These are phyloP conservation scores for Dryoscopus gambensis DNA, from an alignment of 2,113 vertebrate species.

Conservation along the genomic window DNA sequence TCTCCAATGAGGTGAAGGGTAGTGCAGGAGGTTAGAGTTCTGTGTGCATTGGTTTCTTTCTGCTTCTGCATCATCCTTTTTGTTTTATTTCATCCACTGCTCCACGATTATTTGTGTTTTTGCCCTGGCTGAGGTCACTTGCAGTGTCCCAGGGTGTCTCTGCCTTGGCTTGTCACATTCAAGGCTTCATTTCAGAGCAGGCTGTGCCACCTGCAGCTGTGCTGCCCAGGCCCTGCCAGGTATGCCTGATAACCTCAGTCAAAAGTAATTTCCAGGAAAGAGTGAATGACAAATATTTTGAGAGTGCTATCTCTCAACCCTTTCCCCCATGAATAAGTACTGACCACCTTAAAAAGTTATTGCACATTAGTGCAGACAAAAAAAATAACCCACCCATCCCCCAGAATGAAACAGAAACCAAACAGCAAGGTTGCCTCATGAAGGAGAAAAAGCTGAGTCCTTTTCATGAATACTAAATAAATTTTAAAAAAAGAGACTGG, in stretches of 20 bases:
- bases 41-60: background rate
- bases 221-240: background rate
- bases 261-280: background rate
- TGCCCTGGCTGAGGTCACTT: background rate
- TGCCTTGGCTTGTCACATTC: background rate
- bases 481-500: background rate
- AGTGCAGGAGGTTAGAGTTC: fast-evolving
- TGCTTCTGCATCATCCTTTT: background rate
- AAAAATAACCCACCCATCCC: background rate
- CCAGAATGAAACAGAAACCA: background rate
- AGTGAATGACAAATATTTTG: background rate
- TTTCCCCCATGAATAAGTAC: background rate
- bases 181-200: background rate
- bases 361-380: background rate
- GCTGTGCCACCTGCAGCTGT: background rate
- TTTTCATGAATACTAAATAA: background rate
- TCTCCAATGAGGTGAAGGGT: fast-evolving
- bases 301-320: background rate
- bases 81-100: background rate
- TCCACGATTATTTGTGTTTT: background rate
- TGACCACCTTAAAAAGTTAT: background rate
- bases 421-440: background rate
- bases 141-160: background rate
- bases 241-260: background rate
- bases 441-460: background rate